These are phyloP conservation scores for Stenodema calcarata DNA, from an alignment of 2,888 invertebrate species.

Conservation along the genomic window DNA sequence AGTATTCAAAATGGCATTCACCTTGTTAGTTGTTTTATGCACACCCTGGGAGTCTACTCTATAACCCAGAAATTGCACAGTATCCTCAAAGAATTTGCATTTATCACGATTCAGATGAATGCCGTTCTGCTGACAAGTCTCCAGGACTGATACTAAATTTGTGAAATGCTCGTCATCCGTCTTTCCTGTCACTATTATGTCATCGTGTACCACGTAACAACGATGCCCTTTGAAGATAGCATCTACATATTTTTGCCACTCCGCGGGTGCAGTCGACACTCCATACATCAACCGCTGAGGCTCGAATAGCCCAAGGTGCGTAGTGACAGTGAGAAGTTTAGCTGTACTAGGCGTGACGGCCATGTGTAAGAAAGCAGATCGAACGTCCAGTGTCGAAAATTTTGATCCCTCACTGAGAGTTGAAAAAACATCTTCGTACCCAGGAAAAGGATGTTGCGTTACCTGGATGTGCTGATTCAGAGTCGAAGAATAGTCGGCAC, in stretches of 20 bases:
- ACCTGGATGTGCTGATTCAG: conserved; percentile 57
- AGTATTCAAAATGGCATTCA: neutral
- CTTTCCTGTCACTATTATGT: neutral
- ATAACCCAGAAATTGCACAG: neutral
- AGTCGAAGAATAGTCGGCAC: conserved; percentile 60
- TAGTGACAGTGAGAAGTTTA: neutral
- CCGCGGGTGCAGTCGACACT: neutral
- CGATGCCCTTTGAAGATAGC: neutral
- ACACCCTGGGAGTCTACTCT: neutral
- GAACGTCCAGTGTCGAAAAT: neutral
- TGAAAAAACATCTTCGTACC: neutral
- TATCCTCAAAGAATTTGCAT: neutral
- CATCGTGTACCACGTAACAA: neutral
- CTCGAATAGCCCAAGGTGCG: neutral
- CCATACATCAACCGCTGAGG: neutral
- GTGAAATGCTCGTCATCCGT: neutral
- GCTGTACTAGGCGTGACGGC: neutral
- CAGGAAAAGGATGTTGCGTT: conserved; percentile 16
- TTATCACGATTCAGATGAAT: neutral
- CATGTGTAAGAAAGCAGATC: conserved; percentile 1
- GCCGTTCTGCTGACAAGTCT: neutral
- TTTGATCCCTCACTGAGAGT: neutral
- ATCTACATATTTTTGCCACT: neutral
- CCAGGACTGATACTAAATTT: neutral
- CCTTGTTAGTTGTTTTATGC: neutral